phyloP scores from a whole-genome alignment of 2,888 invertebrate species.

The Pristionchus fissidentatus region DNA sequence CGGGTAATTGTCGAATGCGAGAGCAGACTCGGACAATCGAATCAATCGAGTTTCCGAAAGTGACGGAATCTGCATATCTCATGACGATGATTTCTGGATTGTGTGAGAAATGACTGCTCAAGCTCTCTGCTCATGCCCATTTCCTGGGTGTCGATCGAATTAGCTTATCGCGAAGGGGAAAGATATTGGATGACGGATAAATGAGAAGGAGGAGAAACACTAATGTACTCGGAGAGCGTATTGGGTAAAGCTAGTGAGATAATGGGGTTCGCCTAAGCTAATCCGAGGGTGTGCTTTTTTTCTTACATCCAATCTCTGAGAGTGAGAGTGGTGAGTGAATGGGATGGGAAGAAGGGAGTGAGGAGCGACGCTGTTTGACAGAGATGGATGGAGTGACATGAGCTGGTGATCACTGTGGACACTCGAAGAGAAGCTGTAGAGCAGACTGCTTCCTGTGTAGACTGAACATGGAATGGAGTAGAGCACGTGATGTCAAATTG shows the following conservation, averaged over 20 bases:
- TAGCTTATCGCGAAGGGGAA: no score
- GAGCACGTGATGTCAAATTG: no score
- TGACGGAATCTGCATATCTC: no score
- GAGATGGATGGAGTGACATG: not conserved
- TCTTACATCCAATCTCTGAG: not conserved
- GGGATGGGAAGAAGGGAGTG: not conserved
- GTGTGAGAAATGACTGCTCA: no score
- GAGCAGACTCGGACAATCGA: not conserved
- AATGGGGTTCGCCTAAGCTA: no score
- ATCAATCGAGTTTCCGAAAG: no score
- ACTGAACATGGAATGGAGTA: no score
- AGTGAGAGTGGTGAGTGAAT: not conserved
- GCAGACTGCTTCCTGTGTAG: no score
- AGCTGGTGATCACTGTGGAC: not conserved
- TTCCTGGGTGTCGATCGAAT: no score
- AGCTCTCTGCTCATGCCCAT: not conserved
- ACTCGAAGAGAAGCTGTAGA: no score
- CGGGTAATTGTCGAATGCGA: not conserved
- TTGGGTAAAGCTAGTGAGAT: no score
- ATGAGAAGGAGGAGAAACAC: conserved; percentile 4
- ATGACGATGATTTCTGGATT: no score
- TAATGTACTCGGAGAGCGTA: not conserved
- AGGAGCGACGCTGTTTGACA: not conserved
- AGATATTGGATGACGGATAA: not conserved
- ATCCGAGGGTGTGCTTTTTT: not conserved